Conservation (phyloP, 2,888 invertebrate genomes). For the Eupithecia centaureata region DNA sequence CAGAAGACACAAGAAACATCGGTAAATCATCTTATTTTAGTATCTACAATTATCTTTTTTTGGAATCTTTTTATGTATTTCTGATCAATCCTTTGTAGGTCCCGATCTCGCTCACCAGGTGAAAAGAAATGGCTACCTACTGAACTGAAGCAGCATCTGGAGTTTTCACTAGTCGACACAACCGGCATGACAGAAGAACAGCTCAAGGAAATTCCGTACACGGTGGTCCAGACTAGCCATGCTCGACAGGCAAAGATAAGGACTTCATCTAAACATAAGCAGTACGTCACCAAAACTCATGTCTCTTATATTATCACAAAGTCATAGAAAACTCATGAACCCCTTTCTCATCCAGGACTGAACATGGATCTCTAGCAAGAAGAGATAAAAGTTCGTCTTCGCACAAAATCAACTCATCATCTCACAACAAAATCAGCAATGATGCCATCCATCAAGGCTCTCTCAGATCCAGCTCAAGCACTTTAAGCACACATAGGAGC, state of each 20-base stretch:
- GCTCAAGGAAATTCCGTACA: conserved; percentile 94
- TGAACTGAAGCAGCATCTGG: conserved; percentile 93
- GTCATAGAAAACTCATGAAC: not conserved
- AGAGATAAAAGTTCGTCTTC: conserved; percentile 71
- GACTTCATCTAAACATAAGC: conserved; percentile 74
- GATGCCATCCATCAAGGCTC: conserved; percentile 80
- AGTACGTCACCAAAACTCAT: conserved; percentile 54
- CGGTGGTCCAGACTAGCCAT: conserved; percentile 90
- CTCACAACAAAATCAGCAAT: conserved; percentile 65
- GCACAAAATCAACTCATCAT: conserved; percentile 7
- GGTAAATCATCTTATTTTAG: conserved; percentile 63
- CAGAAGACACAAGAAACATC: conserved; percentile 84
- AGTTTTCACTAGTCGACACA: conserved; percentile 94
- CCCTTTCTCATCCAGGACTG: conserved; percentile 54
- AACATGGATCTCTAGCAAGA: conserved; percentile 75
- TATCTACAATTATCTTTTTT: not conserved
- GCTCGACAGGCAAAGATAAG: conserved; percentile 85
- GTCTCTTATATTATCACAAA: not conserved
- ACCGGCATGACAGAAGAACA: conserved; percentile 95
- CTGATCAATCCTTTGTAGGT: conserved; percentile 56
- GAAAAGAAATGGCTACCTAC: conserved; percentile 89
- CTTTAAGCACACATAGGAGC: conserved; percentile 82
- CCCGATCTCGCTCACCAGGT: conserved; percentile 88
- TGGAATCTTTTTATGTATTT: not conserved
- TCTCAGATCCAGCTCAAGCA: conserved; percentile 84